Conservation (phyloP, 2,113 vertebrate genomes). For the Crotalus horridus region DNA sequence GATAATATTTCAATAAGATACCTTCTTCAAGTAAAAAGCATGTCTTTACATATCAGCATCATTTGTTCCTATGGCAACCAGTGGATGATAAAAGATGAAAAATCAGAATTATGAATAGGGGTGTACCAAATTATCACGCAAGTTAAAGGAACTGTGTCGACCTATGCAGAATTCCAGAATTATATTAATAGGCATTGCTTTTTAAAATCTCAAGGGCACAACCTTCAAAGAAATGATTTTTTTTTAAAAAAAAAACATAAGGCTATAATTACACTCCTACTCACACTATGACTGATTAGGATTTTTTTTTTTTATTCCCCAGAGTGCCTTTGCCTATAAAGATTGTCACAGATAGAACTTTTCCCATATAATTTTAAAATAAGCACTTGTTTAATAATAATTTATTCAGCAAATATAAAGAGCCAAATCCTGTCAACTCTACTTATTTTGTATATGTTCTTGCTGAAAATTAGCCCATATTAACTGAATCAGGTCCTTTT, state of each 20-base stretch:
- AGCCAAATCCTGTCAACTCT: neutral
- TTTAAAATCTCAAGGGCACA: constrained; percentile 24
- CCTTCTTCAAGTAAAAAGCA: neutral
- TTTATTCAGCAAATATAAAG: constrained; percentile 25
- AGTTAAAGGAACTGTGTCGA: neutral
- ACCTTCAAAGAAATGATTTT: constrained; percentile 6
- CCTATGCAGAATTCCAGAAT: neutral
- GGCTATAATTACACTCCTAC: constrained; percentile 14
- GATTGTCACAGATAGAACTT: neutral
- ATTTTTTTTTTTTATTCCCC: neutral
- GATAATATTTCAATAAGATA: neutral
- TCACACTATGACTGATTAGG: neutral
- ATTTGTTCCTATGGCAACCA: constrained; percentile 6
- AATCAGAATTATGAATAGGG: constrained; percentile 18
- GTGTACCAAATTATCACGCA: neutral
- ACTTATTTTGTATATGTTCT: neutral
- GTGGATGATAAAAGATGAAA: neutral
- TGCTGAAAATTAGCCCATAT: neutral
- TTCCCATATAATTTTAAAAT: constrained; percentile 21
- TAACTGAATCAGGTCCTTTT: constrained; percentile 12
- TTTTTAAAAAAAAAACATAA: neutral
- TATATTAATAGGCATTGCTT: constrained; percentile 8
- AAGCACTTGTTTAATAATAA: constrained; percentile 14
- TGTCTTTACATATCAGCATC: neutral
- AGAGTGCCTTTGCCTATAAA: constrained; percentile 8